Percentiles rank a stretch among this genome's conserved stretches.
Evolutionary conservation across 2,797 vertebrate genomes (phyloP).

Genomic region (Diceros bicornis): DNA sequence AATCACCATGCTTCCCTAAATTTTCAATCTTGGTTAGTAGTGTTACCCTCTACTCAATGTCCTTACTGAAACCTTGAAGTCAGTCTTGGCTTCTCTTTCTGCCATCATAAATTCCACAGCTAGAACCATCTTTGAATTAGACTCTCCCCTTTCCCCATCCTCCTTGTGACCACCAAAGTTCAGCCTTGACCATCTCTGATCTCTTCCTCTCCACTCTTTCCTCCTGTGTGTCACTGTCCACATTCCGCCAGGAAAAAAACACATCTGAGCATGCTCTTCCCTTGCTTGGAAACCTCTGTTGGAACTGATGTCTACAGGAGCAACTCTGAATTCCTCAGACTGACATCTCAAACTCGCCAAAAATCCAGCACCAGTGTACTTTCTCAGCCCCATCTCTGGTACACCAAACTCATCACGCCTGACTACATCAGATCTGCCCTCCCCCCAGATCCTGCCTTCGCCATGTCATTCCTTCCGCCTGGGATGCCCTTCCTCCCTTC

Average conservation of each 20-base stretch:
- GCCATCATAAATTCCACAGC: background rate
- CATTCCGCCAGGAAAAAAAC: background rate
- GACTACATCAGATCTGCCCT: background rate
- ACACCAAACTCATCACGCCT: background rate
- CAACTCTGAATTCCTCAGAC: background rate
- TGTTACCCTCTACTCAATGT: background rate
- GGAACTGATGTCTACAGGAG: background rate
- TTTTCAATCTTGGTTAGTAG: background rate
- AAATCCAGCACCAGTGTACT: background rate
- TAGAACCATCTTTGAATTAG: slow-evolving; percentile 30
- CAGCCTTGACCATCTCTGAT: background rate
- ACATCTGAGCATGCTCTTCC: background rate
- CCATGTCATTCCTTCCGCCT: background rate
- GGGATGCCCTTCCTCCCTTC: background rate
- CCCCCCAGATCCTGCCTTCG: background rate
- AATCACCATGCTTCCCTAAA: background rate
- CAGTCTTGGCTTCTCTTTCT: slow-evolving; percentile 25
- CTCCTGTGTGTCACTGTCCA: background rate
- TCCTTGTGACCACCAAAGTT: background rate
- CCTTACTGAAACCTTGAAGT: background rate
- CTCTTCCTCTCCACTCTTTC: background rate
- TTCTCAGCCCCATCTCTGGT: background rate
- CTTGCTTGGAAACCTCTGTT: slow-evolving; percentile 3
- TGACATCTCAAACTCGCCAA: background rate
- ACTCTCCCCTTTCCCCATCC: background rate